phyloP scores from a whole-genome alignment of 2,797 vertebrate species.

The Oreortyx pictus region DNA sequence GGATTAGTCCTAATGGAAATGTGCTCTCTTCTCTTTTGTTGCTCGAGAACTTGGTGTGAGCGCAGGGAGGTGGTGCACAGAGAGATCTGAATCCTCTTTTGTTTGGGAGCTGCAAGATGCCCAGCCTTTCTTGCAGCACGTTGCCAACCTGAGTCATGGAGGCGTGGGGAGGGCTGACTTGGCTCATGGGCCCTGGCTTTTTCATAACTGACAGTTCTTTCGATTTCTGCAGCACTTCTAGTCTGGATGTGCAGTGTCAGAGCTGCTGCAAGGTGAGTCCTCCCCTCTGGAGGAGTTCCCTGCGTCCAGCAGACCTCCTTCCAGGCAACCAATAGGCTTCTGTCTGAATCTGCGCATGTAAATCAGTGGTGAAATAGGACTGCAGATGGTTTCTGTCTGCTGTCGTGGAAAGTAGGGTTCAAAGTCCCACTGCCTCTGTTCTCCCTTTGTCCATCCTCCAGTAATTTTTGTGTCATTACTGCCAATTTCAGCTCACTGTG shows the following conservation, averaged over 20 bases:
- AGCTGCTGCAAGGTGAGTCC: not conserved
- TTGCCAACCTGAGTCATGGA: not conserved
- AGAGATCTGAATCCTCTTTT: not conserved
- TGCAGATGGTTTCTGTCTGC: not conserved
- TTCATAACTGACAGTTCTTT: not conserved
- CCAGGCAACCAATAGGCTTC: not conserved
- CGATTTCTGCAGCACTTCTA: not conserved
- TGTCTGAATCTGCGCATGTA: not conserved
- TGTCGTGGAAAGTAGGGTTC: not conserved
- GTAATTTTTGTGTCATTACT: not conserved
- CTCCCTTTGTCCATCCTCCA: not conserved
- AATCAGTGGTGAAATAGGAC: not conserved
- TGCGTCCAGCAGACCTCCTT: not conserved
- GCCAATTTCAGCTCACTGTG: not conserved
- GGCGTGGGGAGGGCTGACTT: not conserved
- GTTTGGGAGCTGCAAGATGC: not conserved
- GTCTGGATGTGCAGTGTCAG: not conserved
- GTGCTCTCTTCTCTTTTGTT: not conserved
- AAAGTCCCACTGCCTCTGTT: not conserved
- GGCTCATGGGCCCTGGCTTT: accelerated
- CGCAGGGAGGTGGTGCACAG: not conserved
- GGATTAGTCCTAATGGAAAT: not conserved
- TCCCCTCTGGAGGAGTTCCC: not conserved
- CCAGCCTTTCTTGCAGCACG: not conserved
- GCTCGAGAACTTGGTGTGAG: not conserved